Evolutionary conservation across 2,113 vertebrate genomes (phyloP).

Genomic region (human (Homo sapiens)): GRCh38 chr9:20243001-20243500

Average conservation of each 20-base stretch:
- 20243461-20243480: background rate
- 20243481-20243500: conserved; percentile 13
- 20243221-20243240: conserved; percentile 52
- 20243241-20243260: conserved; percentile 18
- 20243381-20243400: background rate
- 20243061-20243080: conserved; percentile 35
- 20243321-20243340: conserved; percentile 21
- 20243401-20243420: conserved; percentile 1
- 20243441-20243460: background rate
- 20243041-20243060: conserved; percentile 66
- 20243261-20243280: conserved; percentile 69
- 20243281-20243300: conserved; percentile 50
- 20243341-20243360: background rate
- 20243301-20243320: conserved; percentile 53
- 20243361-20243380: background rate
- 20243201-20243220: background rate
- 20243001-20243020: conserved; percentile 57
- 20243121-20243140: background rate
- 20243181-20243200: conserved; percentile 14
- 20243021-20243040: conserved; percentile 45
- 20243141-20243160: conserved; percentile 29
- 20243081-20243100: conserved; percentile 54
- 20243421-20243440: background rate
- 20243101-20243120: background rate
- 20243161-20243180: conserved; percentile 44